These are phyloP conservation scores for Pachycephus smyrnensis DNA, from an alignment of 2,888 invertebrate species.

Conservation along the genomic window DNA sequence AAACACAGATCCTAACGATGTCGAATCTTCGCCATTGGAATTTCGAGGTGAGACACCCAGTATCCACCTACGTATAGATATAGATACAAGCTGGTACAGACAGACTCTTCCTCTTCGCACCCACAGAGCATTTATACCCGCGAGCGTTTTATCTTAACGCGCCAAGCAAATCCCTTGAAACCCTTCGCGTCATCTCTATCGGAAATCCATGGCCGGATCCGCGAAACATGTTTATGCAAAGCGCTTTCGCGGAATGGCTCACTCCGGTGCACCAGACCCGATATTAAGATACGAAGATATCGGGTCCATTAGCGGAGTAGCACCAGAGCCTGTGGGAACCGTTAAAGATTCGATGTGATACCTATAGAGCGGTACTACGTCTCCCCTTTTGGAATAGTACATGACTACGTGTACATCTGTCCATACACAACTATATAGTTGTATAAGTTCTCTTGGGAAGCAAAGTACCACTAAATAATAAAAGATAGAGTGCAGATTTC, in stretches of 20 bases:
- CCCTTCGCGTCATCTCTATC: constrained; percentile 37
- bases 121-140: too few relatives aligned
- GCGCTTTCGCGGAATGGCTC: constrained; percentile 40
- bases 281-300: constrained; percentile 46
- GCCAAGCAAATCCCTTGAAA: background rate
- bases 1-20: constrained; percentile 4
- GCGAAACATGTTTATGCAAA: constrained; percentile 48
- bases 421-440: too few relatives aligned
- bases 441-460: too few relatives aligned
- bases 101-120: too few relatives aligned
- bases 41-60: constrained; percentile 18
- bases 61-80: too few relatives aligned
- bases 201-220: constrained; percentile 41
- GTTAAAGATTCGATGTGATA: constrained; percentile 21
- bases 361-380: background rate
- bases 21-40: constrained; percentile 23
- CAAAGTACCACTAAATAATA: too few relatives aligned
- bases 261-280: constrained; percentile 26
- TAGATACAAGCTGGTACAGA: too few relatives aligned
- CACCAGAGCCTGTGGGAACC: constrained; percentile 23
- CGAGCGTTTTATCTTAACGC: too few relatives aligned
- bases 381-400: too few relatives aligned
- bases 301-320: constrained; percentile 42
- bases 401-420: too few relatives aligned
- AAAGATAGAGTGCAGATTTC: too few relatives aligned